Conservation (phyloP, 2,113 vertebrate genomes). For the Hippocampus abdominalis region DNA sequence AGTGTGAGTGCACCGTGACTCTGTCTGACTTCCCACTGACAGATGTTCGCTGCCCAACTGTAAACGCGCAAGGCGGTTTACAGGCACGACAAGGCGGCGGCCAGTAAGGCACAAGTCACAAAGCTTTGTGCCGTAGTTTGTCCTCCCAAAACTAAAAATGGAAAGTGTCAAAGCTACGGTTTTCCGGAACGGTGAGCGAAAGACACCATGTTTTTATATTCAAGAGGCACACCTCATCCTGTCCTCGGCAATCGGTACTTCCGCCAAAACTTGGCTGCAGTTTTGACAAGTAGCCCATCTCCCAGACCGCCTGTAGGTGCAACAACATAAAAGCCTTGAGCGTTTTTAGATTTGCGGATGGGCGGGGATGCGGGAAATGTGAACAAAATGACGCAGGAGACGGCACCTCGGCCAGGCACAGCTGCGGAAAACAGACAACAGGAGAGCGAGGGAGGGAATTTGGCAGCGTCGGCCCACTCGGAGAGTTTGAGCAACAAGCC, state of each 20-base stretch:
- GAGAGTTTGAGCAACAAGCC: conserved; percentile 33
- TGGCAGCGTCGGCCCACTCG: conserved; percentile 42
- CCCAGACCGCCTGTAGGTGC: conserved; percentile 55
- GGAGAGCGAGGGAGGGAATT: conserved; percentile 53
- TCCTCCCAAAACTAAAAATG: background rate
- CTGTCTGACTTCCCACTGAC: conserved; percentile 26
- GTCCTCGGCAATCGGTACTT: conserved; percentile 33
- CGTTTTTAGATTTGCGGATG: conserved; percentile 49
- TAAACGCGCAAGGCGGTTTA: conserved; percentile 10
- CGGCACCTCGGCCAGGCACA: conserved; percentile 45
- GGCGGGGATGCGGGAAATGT: conserved; percentile 51
- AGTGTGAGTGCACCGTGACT: conserved; percentile 24
- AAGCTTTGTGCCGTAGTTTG: background rate
- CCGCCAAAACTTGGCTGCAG: conserved; percentile 52
- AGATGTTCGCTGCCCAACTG: conserved; percentile 32
- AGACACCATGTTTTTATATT: background rate
- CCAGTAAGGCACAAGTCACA: background rate
- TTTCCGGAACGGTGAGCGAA: background rate
- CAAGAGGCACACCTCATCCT: conserved; percentile 43
- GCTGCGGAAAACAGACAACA: conserved; percentile 42
- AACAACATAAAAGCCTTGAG: conserved; percentile 54
- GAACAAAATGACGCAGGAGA: conserved; percentile 56
- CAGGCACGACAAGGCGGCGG: conserved; percentile 3
- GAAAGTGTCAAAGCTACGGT: background rate
- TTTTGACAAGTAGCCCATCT: conserved; percentile 52